Conservation (phyloP, 2,797 vertebrate species). For the Erethizon dorsatum region DNA sequence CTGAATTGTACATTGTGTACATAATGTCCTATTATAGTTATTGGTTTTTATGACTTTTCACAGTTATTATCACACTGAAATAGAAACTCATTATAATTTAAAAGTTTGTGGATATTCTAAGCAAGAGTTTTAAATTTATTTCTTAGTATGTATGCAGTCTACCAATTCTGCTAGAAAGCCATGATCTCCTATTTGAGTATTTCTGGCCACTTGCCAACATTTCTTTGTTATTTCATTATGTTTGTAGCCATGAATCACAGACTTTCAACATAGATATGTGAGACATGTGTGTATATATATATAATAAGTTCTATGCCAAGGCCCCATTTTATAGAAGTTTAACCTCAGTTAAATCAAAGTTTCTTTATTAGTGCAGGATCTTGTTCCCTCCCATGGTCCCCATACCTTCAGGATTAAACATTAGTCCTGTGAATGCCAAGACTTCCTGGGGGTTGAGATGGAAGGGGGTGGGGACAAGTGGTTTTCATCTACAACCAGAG, state of each 20-base stretch:
- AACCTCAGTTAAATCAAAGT: not conserved
- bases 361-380: not conserved
- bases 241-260: not conserved
- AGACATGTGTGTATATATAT: not conserved
- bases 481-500: not conserved
- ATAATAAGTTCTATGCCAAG: constrained; percentile 21
- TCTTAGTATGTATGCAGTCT: not conserved
- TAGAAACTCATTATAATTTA: not conserved
- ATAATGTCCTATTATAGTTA: not conserved
- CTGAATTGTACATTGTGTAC: not conserved
- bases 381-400: not conserved
- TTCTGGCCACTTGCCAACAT: constrained; percentile 9
- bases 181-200: not conserved
- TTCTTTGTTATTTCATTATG: constrained; percentile 29
- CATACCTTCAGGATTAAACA: not conserved
- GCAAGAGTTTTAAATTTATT: constrained; percentile 28
- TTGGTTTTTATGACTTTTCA: not conserved
- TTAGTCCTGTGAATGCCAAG: not conserved
- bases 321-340: not conserved
- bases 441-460: not conserved
- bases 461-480: not conserved
- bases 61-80: constrained; percentile 13
- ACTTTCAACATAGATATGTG: constrained; percentile 1
- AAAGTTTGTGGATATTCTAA: constrained; percentile 38
- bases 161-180: constrained; percentile 15